Base-by-base conservation (phyloP, 2,888 invertebrate species). In the Ormyrus nitidulus region DNA sequence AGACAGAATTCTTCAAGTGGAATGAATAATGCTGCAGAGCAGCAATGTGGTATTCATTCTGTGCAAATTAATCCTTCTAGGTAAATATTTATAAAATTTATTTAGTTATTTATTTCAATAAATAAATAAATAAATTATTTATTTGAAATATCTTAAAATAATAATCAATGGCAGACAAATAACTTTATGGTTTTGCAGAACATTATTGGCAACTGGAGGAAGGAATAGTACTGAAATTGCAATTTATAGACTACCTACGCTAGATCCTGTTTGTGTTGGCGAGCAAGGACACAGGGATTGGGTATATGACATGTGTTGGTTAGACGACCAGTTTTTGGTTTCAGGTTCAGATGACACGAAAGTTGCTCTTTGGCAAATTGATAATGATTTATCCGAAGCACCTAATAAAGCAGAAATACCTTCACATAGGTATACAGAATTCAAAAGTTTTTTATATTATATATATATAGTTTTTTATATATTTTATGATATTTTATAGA, bases 261-360 rank as follows among this genome's bases (percentile, higher is more conserved):
- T 99, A 82, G 98, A 98, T 91, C 98, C 98, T 0, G 94, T 98
- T 3, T 97, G 97, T 91, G 96, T 98, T 10, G 98, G 98, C 0
- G 98, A 98, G 92, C 91, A 92, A 86, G 97, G 96, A 1, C 98
- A 99, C 89, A 94, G 95, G 86, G 98, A 99, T 91, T 97, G 98
- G 95, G 96, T 97, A 83, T 94, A 96, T 91, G 98, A 98, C 88
- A 95, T 98, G 94, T 96, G 96, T 83, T 99, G 98, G 98, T 91
- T 99, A 82, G 98, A 99, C 91, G 98, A 99, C 91, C 96, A 98
- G 91, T 98, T 97, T 92, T 91, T 98, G 76, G 97, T 98, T 78
- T 97, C 98, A 6, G 98, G 98, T 10, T 97, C 98, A 0, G 94
- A 98, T 74, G 98, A 98, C 91, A 96, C 97, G 5, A 95, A 95